A percentile compares a stretch with the other conserved stretches of the same genome.
phyloP scores from a whole-genome alignment of 1,140 invertebrate species.

The Mamestra configurata region DNA sequence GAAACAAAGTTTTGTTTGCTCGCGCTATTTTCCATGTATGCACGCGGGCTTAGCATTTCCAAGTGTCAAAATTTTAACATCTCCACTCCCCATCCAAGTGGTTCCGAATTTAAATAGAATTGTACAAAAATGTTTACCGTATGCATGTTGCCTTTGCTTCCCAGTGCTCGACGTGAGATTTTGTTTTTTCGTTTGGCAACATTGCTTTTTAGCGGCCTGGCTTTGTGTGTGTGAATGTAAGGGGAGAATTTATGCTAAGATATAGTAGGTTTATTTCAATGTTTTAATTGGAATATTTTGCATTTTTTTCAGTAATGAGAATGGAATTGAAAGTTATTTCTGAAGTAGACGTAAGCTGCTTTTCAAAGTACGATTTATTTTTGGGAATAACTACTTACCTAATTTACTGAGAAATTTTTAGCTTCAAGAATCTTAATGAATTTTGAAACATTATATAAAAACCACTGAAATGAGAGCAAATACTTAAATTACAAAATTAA shows the following conservation, averaged over 20 bases:
- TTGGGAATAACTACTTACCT: too few relatives aligned
- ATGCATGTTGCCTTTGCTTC: conserved; percentile 10
- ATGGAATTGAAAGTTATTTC: too few relatives aligned
- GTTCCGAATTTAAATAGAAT: conserved; percentile 54
- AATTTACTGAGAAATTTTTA: too few relatives aligned
- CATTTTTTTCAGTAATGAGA: too few relatives aligned
- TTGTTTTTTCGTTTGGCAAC: conserved; percentile 26
- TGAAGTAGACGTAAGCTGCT: neutral
- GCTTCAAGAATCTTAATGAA: too few relatives aligned
- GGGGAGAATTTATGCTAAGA: neutral
- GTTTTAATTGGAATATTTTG: too few relatives aligned
- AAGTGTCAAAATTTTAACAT: conserved; percentile 53
- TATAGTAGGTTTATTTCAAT: too few relatives aligned
- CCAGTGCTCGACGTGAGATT: neutral
- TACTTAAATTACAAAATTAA: too few relatives aligned
- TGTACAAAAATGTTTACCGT: conserved; percentile 23
- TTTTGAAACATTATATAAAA: too few relatives aligned
- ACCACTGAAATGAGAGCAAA: too few relatives aligned
- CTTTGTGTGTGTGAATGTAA: conserved; percentile 22
- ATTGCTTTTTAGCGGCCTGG: neutral
- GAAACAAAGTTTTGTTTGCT: conserved; percentile 31
- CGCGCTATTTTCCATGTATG: conserved; percentile 10
- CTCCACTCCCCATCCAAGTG: conserved; percentile 37
- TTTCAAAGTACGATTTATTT: neutral
- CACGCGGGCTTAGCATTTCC: conserved; percentile 27